These are phyloP conservation scores for Tenualosa thibaudeaui DNA, from an alignment of 2,797 vertebrate genomes.

Conservation along the genomic window DNA sequence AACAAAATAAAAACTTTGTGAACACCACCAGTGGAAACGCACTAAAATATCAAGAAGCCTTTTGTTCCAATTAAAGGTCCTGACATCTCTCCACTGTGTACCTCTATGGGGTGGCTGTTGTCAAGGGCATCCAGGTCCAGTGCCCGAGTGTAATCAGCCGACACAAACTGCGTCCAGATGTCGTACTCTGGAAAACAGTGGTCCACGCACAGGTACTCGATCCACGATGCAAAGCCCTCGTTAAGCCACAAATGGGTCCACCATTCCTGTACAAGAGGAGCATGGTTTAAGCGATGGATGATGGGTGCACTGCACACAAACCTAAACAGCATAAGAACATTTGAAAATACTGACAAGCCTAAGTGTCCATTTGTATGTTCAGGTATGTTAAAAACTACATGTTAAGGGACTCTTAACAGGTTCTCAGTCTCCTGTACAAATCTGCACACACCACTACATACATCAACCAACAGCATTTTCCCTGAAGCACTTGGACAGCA, in stretches of 20 bases:
- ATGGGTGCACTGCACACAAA: neutral
- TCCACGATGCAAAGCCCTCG: constrained; percentile 98
- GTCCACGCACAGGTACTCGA: constrained; percentile 97
- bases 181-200: constrained; percentile 99
- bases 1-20: too few relatives aligned
- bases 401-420: neutral
- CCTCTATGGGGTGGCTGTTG: constrained; percentile 98
- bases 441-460: neutral
- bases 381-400: neutral
- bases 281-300: neutral
- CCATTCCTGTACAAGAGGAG: constrained; percentile 82
- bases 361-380: neutral
- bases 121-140: constrained; percentile 97
- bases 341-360: neutral
- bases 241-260: constrained; percentile 99
- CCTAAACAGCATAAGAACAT: neutral
- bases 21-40: too few relatives aligned
- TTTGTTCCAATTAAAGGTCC: neutral
- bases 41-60: neutral
- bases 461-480: too few relatives aligned
- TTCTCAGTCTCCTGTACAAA: neutral
- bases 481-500: too few relatives aligned
- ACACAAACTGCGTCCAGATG: constrained; percentile 99
- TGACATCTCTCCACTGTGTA: constrained; percentile 49
- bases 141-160: constrained; percentile 94